Base-by-base conservation (phyloP, 2,888 invertebrate genomes). In the Chalcosyrphus nemorum region DNA sequence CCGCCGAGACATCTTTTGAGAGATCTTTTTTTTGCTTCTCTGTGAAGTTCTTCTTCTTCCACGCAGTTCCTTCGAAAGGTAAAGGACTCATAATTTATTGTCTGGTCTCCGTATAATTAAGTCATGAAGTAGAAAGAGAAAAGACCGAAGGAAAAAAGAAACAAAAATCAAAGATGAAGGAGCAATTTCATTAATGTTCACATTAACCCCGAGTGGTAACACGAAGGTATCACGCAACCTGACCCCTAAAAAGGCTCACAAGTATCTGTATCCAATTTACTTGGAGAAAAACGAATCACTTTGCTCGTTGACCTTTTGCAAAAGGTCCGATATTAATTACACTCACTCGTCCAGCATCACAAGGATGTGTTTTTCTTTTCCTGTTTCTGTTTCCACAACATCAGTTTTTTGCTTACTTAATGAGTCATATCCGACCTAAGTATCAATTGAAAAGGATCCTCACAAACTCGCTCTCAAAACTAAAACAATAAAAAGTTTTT, bases 381-480 rank as follows among this genome's bases (percentile, higher is more conserved):
- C 3, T 15, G 17, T 57, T 38, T 38, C n/a, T 13, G 38, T 19
- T 57, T 57, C 38, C 57, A 57, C 57, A 38, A 35, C 57, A 57
- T 57, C 57, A 41, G 57, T 21, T 57, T 24, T 7, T 5, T 38
- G 35, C 57, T 19, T 38, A 21, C 57, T 19, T 38, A 57, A 38
- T 57, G 57, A 57, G 57, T 13, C 38, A 38, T 38, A 38, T 38
- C 38, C 38, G 3, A 13, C 38, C n/a, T 57, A 66, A 66, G 66
- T 66, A 52, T 66, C 66, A 52, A 66, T 41, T 66, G 66, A 17
- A 24, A 38, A 66, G 4, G 52, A 38, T 52, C 41, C 19, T 21
- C 9, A 4, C 21, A 32, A n/a, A n/a, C n/a, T n/a, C n/a, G n/a
- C n/a, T n/a, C n/a, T n/a, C n/a, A n/a, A n/a, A n/a, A 50, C 29